Evolutionary conservation across 2,113 vertebrate genomes (phyloP), one percentile per base, ranked within the genome.

Genomic region (Xenopus borealis): DNA sequence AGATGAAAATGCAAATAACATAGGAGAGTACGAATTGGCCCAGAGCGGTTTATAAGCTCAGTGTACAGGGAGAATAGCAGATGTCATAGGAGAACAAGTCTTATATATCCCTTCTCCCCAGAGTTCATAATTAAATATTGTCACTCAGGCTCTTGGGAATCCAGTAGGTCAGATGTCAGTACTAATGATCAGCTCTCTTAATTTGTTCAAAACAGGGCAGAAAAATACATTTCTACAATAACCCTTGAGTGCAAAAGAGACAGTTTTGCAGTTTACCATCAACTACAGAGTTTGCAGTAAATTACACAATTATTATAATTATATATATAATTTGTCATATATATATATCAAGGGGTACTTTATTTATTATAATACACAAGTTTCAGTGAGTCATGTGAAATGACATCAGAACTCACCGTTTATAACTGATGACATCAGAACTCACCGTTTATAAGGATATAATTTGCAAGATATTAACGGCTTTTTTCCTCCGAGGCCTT

Each of bases 1-100:
- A 66, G 63, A 69, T 17, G 63, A 3, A 0, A 12, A 19, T 64
- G n/a, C 53, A 19, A 76, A 69, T 50, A 13, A 62, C 72, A 14
- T 9, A 45, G 53, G 17, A 17, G 27, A 63, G 40, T 12, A 16
- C 11, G 53, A 70, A 19, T 13, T 55, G 40, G 57, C 62, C 45
- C 59, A 66, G 61, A n/a, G 55, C 75, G 40, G 23, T n/a, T 75
- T 66, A 27, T 19, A 58, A 46, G 47, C 45, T 69, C 23, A 12
- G 12, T 52, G 66, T 40, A 62, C 45, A 9, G 17, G 58, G 46
- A 69, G 44, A 46, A 27, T 44, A 64, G 50, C 57, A 69, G 72
- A 69, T 75, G 72, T 75, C 72, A 53, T 59, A 69, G 62, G 33
- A 75, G 55, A 62, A 67, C 57, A 75, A 75, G 66, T 62, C 45